phyloP scores from a whole-genome alignment of 1,140 invertebrate species.

The Tetramorium alpestre region DNA sequence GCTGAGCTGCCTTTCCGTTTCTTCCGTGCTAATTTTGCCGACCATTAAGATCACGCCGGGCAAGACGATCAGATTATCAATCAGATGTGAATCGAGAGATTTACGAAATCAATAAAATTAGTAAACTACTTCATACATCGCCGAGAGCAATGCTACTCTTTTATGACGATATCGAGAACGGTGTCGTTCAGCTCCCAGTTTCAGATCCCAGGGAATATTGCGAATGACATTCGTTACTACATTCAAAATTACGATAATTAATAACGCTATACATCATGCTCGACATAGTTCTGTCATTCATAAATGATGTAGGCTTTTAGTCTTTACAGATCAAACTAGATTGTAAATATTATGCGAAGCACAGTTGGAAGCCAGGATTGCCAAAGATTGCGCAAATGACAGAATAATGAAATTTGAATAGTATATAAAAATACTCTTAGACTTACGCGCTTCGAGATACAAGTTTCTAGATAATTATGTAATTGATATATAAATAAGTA shows the following conservation, averaged over 20 bases:
- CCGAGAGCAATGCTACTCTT: neutral
- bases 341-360: conserved; percentile 20
- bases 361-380: neutral
- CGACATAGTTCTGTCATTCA: conserved; percentile 10
- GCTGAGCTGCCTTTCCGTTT: neutral
- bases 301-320: conserved; percentile 8
- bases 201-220: neutral
- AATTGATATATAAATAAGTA: neutral
- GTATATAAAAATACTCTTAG: neutral
- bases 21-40: neutral
- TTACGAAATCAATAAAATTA: conserved; percentile 45
- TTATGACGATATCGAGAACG: neutral
- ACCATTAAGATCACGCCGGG: conserved; percentile 37
- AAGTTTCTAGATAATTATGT: neutral
- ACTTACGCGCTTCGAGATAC: neutral
- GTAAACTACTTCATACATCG: neutral
- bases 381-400: conserved; percentile 3
- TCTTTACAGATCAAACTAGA: neutral
- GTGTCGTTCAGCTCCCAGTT: neutral
- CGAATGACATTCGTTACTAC: neutral
- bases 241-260: conserved; percentile 25
- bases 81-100: conserved; percentile 52
- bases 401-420: neutral
- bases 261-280: neutral
- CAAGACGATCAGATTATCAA: neutral